Percentiles rank a stretch among this genome's conserved stretches.
These are phyloP conservation scores for Lithophane semibrunnea DNA, from an alignment of 2,888 invertebrate species.

Conservation along the genomic window DNA sequence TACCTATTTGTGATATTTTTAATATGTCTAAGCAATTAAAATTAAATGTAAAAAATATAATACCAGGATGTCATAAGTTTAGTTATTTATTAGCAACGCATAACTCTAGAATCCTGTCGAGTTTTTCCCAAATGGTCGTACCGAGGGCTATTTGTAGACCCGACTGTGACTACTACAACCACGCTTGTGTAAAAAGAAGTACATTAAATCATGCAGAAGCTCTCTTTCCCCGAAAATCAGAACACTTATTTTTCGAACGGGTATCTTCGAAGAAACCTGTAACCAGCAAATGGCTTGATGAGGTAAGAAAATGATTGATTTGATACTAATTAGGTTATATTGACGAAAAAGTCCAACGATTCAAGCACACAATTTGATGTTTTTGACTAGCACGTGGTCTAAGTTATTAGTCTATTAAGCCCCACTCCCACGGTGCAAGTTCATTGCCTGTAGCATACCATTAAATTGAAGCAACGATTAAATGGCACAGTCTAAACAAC, in stretches of 20 bases:
- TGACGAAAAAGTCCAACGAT: background rate
- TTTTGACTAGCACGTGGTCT: background rate
- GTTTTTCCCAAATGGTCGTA: background rate
- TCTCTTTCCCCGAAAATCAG: background rate
- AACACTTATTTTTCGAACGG: background rate
- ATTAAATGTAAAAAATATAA: constrained; percentile 26
- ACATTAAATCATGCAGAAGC: background rate
- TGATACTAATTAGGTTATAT: background rate
- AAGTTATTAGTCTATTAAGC: background rate
- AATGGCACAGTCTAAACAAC: too few relatives aligned
- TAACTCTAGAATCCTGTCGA: background rate
- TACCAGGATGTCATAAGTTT: constrained; percentile 9
- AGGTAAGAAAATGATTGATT: constrained; percentile 28
- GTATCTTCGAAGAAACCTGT: background rate
- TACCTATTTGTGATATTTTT: constrained; percentile 1
- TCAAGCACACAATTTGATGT: too few relatives aligned
- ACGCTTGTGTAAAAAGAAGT: background rate
- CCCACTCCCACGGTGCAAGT: too few relatives aligned
- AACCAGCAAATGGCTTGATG: constrained; percentile 20
- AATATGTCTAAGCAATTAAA: constrained; percentile 30
- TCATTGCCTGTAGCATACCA: too few relatives aligned
- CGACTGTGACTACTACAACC: background rate
- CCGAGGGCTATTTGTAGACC: background rate
- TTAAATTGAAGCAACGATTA: too few relatives aligned
- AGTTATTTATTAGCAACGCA: constrained; percentile 10